Percentiles rank a stretch among this genome's conserved stretches.
These are phyloP conservation scores for Argyresthia goedartella DNA, from an alignment of 2,888 invertebrate species.

Conservation along the genomic window DNA sequence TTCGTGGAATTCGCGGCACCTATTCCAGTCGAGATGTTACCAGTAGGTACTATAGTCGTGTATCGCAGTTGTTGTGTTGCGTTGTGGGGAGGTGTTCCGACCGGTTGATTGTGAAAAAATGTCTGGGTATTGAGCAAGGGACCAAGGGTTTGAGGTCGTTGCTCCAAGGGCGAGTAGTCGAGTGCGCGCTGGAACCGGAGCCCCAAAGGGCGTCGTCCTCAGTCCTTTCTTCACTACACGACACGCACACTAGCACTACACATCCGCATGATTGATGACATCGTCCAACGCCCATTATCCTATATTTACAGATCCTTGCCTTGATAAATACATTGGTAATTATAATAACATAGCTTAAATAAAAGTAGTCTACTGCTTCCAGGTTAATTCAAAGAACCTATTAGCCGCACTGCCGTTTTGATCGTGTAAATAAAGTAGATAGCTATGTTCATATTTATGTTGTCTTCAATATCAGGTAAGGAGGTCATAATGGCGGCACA, in stretches of 20 bases:
- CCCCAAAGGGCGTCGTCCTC: conserved; percentile 36
- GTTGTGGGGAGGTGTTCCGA: not conserved
- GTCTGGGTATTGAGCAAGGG: conserved; percentile 46
- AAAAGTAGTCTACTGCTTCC: not conserved
- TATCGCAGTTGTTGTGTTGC: not conserved
- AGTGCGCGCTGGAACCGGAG: conserved; percentile 21
- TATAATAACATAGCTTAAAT: not conserved
- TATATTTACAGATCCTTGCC: not conserved
- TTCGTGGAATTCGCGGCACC: not conserved
- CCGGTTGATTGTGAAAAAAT: conserved; percentile 26
- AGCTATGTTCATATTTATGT: not conserved
- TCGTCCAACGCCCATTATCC: not conserved
- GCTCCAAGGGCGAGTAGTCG: conserved; percentile 38
- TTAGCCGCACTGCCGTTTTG: not conserved
- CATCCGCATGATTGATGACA: not conserved
- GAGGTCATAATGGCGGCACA: not conserved
- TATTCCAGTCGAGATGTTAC: not conserved
- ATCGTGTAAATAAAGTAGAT: not conserved
- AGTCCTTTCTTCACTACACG: not conserved
- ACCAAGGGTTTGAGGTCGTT: conserved; percentile 39
- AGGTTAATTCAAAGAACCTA: not conserved
- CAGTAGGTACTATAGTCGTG: not conserved
- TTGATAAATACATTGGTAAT: not conserved
- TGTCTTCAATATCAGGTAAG: not conserved
- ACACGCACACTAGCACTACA: not conserved